Conservation (phyloP, 2,797 vertebrate species). For the Carcharodon carcharias region DNA sequence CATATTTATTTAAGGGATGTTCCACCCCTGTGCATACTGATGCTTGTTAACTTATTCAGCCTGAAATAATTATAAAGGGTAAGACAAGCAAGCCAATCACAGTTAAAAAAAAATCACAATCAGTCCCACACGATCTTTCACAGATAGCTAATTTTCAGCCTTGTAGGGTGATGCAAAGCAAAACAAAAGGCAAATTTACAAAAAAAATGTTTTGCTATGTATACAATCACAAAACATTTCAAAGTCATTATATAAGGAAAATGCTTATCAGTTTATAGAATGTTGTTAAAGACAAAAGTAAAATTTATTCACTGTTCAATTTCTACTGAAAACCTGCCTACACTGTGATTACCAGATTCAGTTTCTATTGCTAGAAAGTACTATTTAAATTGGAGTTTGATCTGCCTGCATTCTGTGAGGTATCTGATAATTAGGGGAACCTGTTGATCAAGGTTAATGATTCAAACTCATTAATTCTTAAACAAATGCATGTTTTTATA, state of each 20-base stretch:
- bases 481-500: background rate
- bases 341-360: background rate
- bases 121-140: background rate
- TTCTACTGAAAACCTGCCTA: background rate
- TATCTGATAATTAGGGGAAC: background rate
- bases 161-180: background rate
- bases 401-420: background rate
- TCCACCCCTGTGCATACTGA: background rate
- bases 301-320: background rate
- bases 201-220: background rate
- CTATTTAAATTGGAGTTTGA: background rate
- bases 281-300: background rate
- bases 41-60: background rate
- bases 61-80: background rate
- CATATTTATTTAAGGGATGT: background rate
- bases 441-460: background rate
- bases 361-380: background rate
- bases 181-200: background rate
- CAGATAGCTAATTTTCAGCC: background rate
- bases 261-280: background rate
- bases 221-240: background rate
- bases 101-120: conserved; percentile 19
- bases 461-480: background rate
- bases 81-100: background rate
- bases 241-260: background rate